A percentile compares a stretch with the other conserved stretches of the same genome.
These are phyloP conservation scores for Budorcas taxicolor DNA, from an alignment of 2,113 vertebrate genomes.

Conservation along the genomic window DNA sequence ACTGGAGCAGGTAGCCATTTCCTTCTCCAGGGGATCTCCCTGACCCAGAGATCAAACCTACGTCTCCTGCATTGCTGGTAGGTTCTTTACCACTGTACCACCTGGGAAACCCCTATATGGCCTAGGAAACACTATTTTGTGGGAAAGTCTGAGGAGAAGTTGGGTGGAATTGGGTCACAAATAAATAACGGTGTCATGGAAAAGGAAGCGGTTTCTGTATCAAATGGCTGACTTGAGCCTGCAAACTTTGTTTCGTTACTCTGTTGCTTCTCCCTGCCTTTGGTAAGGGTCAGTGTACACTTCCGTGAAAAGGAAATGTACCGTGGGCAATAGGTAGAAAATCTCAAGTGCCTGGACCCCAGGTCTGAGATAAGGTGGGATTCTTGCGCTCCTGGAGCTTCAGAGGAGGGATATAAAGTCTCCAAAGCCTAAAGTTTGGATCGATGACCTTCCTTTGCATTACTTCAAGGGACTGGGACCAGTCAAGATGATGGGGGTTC, in stretches of 20 bases:
- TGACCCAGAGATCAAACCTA: neutral
- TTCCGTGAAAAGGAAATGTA: neutral
- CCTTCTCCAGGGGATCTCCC: neutral
- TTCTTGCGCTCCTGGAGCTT: neutral
- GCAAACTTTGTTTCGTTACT: neutral
- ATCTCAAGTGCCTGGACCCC: neutral
- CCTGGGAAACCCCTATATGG: neutral
- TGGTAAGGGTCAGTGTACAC: neutral
- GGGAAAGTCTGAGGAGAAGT: neutral
- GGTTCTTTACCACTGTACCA: neutral
- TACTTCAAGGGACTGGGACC: neutral
- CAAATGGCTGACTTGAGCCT: neutral
- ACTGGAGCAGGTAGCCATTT: neutral
- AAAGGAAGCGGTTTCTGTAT: neutral
- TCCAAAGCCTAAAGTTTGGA: neutral
- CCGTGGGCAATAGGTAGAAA: neutral
- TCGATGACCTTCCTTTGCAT: neutral
- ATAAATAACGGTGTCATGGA: neutral
- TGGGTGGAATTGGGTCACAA: neutral
- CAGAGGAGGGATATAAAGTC: neutral
- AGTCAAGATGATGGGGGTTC: too few species aligned
- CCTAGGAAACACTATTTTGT: neutral
- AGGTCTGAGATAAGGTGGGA: too few species aligned
- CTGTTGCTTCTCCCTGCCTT: neutral
- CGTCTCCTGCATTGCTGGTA: neutral